Evolutionary conservation across 2,113 vertebrate species (phyloP).

Genomic region (Prunella fulvescens): DNA sequence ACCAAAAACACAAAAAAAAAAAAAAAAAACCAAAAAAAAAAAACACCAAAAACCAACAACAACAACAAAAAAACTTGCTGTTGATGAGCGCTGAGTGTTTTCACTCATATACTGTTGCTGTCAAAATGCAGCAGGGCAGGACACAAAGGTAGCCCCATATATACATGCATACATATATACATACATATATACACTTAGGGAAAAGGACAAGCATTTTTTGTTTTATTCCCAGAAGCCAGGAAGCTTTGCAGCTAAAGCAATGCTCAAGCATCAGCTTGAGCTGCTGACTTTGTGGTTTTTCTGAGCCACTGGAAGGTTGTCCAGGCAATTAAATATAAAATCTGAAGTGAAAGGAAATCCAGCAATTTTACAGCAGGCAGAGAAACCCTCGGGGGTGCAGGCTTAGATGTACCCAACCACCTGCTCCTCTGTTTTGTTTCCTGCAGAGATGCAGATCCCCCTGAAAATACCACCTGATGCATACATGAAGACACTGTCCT

Average conservation of each 20-base stretch:
- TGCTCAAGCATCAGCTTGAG: background rate
- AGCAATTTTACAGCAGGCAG: background rate
- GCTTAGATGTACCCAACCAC: background rate
- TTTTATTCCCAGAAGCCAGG: background rate
- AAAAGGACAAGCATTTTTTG: background rate
- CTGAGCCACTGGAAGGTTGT: background rate
- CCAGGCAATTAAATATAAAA: background rate
- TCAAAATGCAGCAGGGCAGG: background rate
- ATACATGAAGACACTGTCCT: background rate
- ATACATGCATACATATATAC: background rate
- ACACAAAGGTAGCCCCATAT: background rate
- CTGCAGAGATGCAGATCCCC: conserved; percentile 34
- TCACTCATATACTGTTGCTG: background rate
- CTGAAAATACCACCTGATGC: background rate
- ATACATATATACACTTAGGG: background rate
- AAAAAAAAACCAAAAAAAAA: background rate
- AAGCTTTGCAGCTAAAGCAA: background rate
- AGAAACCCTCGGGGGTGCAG: background rate
- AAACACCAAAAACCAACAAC: too few relatives aligned
- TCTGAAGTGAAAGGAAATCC: background rate
- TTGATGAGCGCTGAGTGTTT: background rate
- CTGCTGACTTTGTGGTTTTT: background rate
- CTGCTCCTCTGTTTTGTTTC: background rate
- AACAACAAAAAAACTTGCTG: background rate
- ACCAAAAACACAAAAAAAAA: too few relatives aligned